Percentiles rank a stretch among this genome's conserved stretches.
phyloP scores from a whole-genome alignment of 2,888 invertebrate species.

The Synergus umbraculus region DNA sequence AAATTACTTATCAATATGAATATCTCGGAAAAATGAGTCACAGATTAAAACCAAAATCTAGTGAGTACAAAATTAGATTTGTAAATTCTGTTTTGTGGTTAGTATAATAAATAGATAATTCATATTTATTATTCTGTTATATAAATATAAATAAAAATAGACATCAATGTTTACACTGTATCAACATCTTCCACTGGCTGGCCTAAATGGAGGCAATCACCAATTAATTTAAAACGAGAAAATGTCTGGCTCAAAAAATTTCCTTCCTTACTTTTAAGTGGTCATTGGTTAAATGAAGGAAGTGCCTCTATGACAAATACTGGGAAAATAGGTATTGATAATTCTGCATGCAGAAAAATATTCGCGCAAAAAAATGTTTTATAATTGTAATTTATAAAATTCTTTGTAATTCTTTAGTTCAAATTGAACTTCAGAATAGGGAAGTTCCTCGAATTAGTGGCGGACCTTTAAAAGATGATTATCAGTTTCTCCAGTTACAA shows the following conservation, averaged over 20 bases:
- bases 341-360: not conserved
- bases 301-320: constrained; percentile 63
- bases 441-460: constrained; percentile 51
- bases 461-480: constrained; percentile 61
- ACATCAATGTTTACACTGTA: not conserved
- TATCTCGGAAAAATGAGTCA: not conserved
- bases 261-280: constrained; percentile 59
- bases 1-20: not conserved
- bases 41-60: not conserved
- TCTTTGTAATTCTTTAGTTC: constrained; percentile 34
- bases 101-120: not conserved
- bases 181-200: constrained; percentile 64
- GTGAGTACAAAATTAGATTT: not conserved
- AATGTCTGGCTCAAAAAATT: constrained; percentile 59
- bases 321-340: constrained; percentile 63
- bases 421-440: constrained; percentile 40
- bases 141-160: not conserved
- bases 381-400: not conserved
- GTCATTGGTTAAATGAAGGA: constrained; percentile 60
- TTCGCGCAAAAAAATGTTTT: not conserved
- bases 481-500: constrained; percentile 61
- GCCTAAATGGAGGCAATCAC: constrained; percentile 71
- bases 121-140: not conserved
- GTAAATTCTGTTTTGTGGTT: not conserved
- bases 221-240: constrained; percentile 60